These are phyloP conservation scores for Thryonomys swinderianus DNA, from an alignment of 2,113 vertebrate species.

Conservation along the genomic window DNA sequence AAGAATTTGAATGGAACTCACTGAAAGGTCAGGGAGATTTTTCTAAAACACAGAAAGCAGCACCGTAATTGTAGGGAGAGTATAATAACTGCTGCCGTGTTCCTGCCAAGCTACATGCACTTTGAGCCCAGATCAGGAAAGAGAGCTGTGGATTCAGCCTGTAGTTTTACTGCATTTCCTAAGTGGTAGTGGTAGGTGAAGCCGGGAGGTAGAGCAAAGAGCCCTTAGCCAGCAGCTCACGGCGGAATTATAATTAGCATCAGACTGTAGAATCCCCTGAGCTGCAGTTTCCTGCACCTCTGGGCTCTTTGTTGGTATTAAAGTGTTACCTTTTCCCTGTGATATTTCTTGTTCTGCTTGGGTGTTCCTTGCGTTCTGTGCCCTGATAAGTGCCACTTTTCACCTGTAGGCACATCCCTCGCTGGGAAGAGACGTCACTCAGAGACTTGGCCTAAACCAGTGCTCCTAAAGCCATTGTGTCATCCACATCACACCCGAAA, in stretches of 20 bases:
- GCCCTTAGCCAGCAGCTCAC: not conserved
- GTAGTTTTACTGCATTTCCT: not conserved
- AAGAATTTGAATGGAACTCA: not conserved
- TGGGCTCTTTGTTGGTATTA: not conserved
- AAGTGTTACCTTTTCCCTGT: not conserved
- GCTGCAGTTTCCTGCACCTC: conserved; percentile 3
- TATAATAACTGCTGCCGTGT: not conserved
- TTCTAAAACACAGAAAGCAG: not conserved
- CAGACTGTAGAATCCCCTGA: not conserved
- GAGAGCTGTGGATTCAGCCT: not conserved
- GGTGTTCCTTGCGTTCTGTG: not conserved
- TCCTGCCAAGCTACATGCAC: not conserved
- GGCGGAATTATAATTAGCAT: not conserved
- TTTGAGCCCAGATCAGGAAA: not conserved
- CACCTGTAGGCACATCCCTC: not conserved
- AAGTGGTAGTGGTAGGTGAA: not conserved
- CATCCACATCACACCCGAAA: not conserved
- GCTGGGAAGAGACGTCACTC: not conserved
- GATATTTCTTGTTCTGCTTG: not conserved
- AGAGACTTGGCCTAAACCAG: not conserved
- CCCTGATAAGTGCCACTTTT: not conserved
- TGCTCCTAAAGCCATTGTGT: not conserved
- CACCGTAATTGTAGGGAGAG: not conserved
- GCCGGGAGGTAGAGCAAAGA: not conserved
- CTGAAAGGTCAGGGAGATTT: not conserved